phyloP scores from a whole-genome alignment of 2,113 vertebrate species.

The Calyptommatus sinebrachiatus region DNA sequence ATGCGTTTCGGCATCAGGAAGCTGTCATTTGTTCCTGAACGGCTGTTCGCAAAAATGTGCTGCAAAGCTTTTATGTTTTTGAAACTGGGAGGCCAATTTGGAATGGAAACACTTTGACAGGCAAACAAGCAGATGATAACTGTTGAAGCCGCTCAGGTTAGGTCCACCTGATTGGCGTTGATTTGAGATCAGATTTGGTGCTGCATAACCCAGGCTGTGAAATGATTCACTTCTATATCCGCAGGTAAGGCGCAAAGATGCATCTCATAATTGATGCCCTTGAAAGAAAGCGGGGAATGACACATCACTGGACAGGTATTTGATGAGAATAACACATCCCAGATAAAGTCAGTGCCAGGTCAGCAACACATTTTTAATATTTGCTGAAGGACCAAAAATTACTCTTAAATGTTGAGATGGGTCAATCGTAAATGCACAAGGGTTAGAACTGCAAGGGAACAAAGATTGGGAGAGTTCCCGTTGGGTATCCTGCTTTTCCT shows the following conservation, averaged over 20 bases:
- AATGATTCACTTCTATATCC: constrained; percentile 13
- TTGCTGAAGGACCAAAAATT: too few species aligned
- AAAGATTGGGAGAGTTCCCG: too few species aligned
- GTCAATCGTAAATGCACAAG: background rate
- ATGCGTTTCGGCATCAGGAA: background rate
- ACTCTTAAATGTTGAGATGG: background rate
- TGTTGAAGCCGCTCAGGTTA: background rate
- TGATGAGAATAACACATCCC: background rate
- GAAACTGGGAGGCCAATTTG: constrained; percentile 8
- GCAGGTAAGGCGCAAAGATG: constrained; percentile 5
- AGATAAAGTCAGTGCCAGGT: background rate
- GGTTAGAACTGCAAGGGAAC: too few species aligned
- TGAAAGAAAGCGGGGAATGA: background rate
- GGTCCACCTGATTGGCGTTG: background rate
- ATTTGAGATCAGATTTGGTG: background rate
- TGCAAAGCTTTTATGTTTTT: constrained; percentile 38
- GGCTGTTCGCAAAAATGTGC: constrained; percentile 5
- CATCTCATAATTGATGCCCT: background rate
- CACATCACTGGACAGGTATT: background rate
- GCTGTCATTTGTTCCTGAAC: constrained; percentile 11
- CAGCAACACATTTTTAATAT: background rate
- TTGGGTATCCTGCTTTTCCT: too few species aligned
- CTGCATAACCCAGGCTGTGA: constrained; percentile 25
- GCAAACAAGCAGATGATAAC: constrained; percentile 8
- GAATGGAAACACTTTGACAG: background rate